Evolutionary conservation across 2,113 vertebrate genomes (phyloP), one percentile per base, ranked within the genome.

Genomic region (Fulmarus glacialis): DNA sequence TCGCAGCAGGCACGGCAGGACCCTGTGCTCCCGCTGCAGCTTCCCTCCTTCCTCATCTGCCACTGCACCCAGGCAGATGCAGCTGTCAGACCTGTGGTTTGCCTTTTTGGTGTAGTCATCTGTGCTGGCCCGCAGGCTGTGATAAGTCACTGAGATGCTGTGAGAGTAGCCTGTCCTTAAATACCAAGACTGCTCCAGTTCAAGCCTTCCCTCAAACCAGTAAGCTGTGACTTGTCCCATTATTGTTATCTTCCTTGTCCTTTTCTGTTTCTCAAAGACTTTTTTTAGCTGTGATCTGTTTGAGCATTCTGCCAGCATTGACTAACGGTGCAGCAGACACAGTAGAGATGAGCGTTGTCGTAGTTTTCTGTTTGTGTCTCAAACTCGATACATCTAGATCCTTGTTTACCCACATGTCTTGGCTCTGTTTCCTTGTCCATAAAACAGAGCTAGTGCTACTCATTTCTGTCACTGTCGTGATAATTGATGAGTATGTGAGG

Each of bases 381-480:
- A 62, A 18, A 24, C 8, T 53, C 3, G 1, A 11, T 40, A 30
- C 6, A 29, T 24, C 20, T 38, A 80, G 40, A 29, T 68, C 55
- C 45, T 79, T 66, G 26, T 68, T 71, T 42, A 70, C 6, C 12
- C 21, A 47, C 0, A 8, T 15, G 1, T 43, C n/a, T 92, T 74
- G 24, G 7, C 15, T 68, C 15, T 68, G 24, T 53, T 92, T 81
- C 11, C 13, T 72, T 2, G 2, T 38, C 32, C 81, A 0, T 87
- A 47, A 87, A 89, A n/a, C 21, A 42, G 17, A 64, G 7, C 19
- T 62, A 21, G 4, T n/a, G n/a, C 53, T 73, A 8, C 21, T 59
- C 2, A 24, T 58, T 80, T 64, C 58, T 92, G 40, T 40, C 42
- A 48, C 30, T 45, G 14, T 56, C 3, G 2, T 0, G 0, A 13